phyloP scores from a whole-genome alignment of 2,113 vertebrate genomes.

The Vicugna pacos region DNA sequence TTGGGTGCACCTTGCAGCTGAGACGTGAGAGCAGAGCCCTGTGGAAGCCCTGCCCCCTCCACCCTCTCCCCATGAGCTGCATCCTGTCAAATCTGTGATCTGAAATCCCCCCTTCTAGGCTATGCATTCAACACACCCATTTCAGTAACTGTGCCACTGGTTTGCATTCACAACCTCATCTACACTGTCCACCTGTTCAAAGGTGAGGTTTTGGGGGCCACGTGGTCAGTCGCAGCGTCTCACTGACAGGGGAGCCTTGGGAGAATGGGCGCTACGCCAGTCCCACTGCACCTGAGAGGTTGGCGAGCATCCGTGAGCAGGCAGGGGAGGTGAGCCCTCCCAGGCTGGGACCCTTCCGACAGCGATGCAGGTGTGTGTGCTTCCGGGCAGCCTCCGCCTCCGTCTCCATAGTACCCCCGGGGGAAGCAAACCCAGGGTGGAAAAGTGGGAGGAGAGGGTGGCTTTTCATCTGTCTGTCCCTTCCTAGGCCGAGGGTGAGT shows the following conservation, averaged over 20 bases:
- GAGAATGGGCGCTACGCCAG: accelerated
- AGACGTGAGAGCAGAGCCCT: not conserved
- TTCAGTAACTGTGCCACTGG: too few relatives aligned
- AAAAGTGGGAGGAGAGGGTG: accelerated
- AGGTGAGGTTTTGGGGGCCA: not conserved
- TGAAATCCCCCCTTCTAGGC: not conserved
- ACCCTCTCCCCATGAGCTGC: accelerated
- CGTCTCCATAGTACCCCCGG: not conserved
- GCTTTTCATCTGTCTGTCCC: accelerated
- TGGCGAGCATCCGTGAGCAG: accelerated
- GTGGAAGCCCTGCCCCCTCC: accelerated
- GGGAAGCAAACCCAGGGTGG: not conserved
- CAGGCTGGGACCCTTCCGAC: too few relatives aligned
- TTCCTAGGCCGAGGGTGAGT: accelerated
- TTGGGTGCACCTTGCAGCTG: accelerated
- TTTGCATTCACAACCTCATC: accelerated
- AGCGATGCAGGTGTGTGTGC: accelerated
- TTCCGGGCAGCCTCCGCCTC: too few relatives aligned
- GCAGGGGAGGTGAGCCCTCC: accelerated
- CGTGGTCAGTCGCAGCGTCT: not conserved
- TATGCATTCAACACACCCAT: too few relatives aligned
- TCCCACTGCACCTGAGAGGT: too few relatives aligned
- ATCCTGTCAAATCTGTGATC: accelerated
- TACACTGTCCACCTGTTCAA: not conserved
- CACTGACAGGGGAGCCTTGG: too few relatives aligned